These are phyloP conservation scores for Ichneumon xanthorius DNA, from an alignment of 2,888 invertebrate species.

Conservation along the genomic window DNA sequence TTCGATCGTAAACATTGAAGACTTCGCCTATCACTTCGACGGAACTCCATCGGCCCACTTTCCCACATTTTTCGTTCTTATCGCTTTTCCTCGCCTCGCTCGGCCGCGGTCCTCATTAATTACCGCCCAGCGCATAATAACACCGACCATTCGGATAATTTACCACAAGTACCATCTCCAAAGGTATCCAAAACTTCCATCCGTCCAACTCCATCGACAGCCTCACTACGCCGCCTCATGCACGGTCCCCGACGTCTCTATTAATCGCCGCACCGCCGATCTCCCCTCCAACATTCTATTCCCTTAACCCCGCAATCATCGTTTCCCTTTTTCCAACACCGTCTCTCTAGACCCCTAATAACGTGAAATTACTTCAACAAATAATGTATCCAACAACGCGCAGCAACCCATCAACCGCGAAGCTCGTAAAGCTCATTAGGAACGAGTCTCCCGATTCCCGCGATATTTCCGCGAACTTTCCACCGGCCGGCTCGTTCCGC, in stretches of 20 bases:
- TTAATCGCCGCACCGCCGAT: slow-evolving; percentile 24
- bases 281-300: slow-evolving; percentile 30
- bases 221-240: neutral
- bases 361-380: neutral
- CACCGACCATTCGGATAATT: slow-evolving; percentile 60
- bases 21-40: slow-evolving; percentile 79
- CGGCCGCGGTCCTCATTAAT: slow-evolving; percentile 76
- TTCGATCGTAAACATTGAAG: slow-evolving; percentile 77
- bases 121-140: slow-evolving; percentile 76
- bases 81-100: slow-evolving; percentile 27
- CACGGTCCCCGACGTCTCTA: slow-evolving; percentile 48
- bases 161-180: slow-evolving; percentile 26
- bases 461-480: neutral
- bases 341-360: neutral
- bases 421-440: neutral
- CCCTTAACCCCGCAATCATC: slow-evolving; percentile 49
- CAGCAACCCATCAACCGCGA: neutral
- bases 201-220: slow-evolving; percentile 46
- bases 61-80: neutral
- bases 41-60: slow-evolving; percentile 25
- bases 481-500: neutral
- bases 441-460: neutral
- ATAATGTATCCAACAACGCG: neutral
- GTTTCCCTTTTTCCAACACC: slow-evolving; percentile 26
- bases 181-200: neutral